phyloP scores from a whole-genome alignment of 2,888 invertebrate genomes.

The Nomada flava region DNA sequence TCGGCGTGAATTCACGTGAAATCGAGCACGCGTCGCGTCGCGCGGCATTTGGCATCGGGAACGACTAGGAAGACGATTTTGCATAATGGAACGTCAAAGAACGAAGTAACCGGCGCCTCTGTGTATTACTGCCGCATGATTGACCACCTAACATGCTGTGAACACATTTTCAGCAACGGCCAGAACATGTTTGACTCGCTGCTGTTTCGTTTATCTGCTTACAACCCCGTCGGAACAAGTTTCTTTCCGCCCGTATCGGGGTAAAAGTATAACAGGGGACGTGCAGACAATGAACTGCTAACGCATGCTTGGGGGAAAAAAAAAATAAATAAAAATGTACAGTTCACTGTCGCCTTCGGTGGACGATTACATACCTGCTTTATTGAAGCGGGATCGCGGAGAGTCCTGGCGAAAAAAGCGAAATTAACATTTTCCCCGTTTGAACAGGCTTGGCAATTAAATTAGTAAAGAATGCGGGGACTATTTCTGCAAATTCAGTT shows the following conservation, averaged over 20 bases:
- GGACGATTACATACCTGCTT: too few relatives aligned
- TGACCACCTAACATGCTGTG: constrained; percentile 74
- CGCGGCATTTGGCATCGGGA: constrained; percentile 64
- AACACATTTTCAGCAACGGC: constrained; percentile 73
- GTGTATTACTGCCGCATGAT: constrained; percentile 75
- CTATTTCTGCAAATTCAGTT: too few relatives aligned
- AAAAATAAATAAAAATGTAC: too few relatives aligned
- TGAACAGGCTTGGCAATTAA: too few relatives aligned
- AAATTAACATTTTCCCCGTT: too few relatives aligned
- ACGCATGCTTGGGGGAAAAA: too few relatives aligned
- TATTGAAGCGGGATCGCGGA: too few relatives aligned
- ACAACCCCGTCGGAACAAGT: constrained; percentile 48
- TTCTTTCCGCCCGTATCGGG: constrained; percentile 31
- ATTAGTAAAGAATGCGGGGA: too few relatives aligned
- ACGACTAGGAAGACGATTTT: constrained; percentile 70
- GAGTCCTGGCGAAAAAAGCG: too few relatives aligned
- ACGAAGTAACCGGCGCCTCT: constrained; percentile 65
- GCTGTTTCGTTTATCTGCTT: constrained; percentile 69
- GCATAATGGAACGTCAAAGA: constrained; percentile 77
- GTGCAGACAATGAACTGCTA: too few relatives aligned
- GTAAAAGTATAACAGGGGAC: neutral
- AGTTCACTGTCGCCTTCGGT: too few relatives aligned
- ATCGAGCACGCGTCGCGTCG: constrained; percentile 73
- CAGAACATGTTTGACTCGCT: constrained; percentile 60
- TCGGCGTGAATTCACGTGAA: constrained; percentile 70